phyloP scores from a whole-genome alignment of 2,113 vertebrate species.

The Chaenogobius annularis region DNA sequence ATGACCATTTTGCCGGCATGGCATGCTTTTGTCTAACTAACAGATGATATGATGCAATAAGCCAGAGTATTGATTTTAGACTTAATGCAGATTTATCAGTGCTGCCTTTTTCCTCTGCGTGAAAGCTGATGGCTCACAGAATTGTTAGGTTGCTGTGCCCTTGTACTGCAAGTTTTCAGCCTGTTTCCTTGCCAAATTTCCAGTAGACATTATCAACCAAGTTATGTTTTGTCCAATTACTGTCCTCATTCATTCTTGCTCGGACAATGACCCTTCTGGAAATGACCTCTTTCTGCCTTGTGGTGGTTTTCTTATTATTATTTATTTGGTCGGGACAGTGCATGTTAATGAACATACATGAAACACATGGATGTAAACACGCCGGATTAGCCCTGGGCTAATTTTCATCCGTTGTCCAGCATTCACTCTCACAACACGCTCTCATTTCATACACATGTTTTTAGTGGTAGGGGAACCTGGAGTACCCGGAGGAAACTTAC shows the following conservation, averaged over 20 bases:
- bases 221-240: constrained; percentile 21
- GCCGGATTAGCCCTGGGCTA: too few species aligned
- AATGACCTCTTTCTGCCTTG: background rate
- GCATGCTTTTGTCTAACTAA: constrained; percentile 22
- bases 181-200: constrained; percentile 15
- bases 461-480: too few species aligned
- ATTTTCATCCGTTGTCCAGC: too few species aligned
- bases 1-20: constrained; percentile 10
- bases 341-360: too few species aligned
- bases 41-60: constrained; percentile 8
- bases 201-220: constrained; percentile 11
- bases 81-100: constrained; percentile 38
- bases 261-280: background rate
- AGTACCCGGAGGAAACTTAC: too few species aligned
- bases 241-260: background rate
- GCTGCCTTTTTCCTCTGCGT: constrained; percentile 15
- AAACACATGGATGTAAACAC: too few species aligned
- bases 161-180: constrained; percentile 19
- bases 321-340: too few species aligned
- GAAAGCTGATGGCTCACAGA: constrained; percentile 39
- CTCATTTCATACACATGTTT: too few species aligned
- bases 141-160: constrained; percentile 27
- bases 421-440: too few species aligned
- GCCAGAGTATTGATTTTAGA: constrained; percentile 42
- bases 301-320: background rate